A percentile compares a stretch with the other conserved stretches of the same genome.
phyloP scores from a whole-genome alignment of 2,888 invertebrate species.

The Campopleginae sp. region DNA sequence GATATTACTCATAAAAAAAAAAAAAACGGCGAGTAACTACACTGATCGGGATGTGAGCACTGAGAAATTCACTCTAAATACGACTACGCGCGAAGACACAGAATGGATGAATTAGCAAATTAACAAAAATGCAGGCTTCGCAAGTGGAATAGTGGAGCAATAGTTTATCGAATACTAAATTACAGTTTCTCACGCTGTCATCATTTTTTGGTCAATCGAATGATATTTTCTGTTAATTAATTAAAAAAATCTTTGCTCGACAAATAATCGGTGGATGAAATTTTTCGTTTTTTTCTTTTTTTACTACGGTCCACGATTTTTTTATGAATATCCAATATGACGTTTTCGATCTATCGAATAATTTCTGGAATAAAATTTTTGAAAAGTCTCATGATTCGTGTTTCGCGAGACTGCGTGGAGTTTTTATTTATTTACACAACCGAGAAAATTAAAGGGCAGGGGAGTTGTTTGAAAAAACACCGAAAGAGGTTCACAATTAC shows the following conservation, averaged over 20 bases:
- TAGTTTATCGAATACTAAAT: neutral
- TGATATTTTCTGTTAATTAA: neutral
- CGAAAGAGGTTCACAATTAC: slow-evolving; percentile 59
- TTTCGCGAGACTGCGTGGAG: slow-evolving; percentile 1
- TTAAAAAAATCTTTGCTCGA: neutral
- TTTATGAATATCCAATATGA: neutral
- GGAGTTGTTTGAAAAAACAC: neutral
- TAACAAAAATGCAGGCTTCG: slow-evolving; percentile 33
- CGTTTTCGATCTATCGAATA: neutral
- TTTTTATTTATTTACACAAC: neutral
- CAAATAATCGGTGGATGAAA: neutral
- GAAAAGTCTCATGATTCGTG: neutral
- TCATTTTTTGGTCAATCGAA: neutral
- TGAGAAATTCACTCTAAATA: neutral
- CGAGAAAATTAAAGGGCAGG: slow-evolving; percentile 10
- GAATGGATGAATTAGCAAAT: slow-evolving; percentile 3
- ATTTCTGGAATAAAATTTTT: neutral
- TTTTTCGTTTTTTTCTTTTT: neutral
- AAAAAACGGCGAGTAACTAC: slow-evolving; percentile 11
- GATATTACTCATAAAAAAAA: slow-evolving; percentile 24
- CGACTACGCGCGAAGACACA: slow-evolving; percentile 11
- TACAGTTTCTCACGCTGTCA: neutral
- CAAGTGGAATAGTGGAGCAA: slow-evolving; percentile 4
- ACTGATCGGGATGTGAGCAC: slow-evolving; percentile 9
- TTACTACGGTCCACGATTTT: neutral